Base-by-base conservation (phyloP, 2,888 invertebrate genomes). In the Leptogaster cylindrica region DNA sequence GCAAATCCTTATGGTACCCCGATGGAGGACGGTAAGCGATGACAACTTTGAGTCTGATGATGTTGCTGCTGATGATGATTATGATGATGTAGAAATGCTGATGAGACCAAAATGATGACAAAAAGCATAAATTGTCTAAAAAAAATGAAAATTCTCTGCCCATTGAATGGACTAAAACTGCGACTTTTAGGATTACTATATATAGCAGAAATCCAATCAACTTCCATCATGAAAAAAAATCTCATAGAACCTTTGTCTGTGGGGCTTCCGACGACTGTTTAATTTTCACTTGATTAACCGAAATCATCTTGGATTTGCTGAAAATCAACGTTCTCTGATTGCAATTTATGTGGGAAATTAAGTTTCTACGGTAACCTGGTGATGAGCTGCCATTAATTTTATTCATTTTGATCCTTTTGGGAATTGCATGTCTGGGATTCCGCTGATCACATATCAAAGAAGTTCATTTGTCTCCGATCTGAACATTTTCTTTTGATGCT, bases 61-160 rank as follows among this genome's bases (percentile, higher is more conserved):
- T n/a, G n/a, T n/a, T n/a, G n/a, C n/a, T n/a, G 31, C 44, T 31
- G 63, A 63, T 63, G 63, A 63, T 46, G 63, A 58, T 39, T 36
- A 36, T 58, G 36, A 58, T 39, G 31, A 61, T 28, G 63, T 46
- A 46, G 63, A 63, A 63, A 39, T 58, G 58, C 58, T 58, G 58
- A 58, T 58, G 58, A 41, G 39, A 23, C 41, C 27, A 58, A n/a
- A 63, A 46, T 63, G 63, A 63, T 18, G 31, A 31, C 63, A 63
- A 63, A 63, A 63, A 46, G 31, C 44, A 31, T 27, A 63, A 46
- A 46, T 63, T 63, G 39, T 44, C 41, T n/a, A n/a, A n/a, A n/a
- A 63, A 63, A 44, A 63, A 63, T 63, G 28, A 20, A 44, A 63
- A 63, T 63, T 41, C 58, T 58, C 41, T 58, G 36, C 36, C 58